A percentile compares a stretch with the other conserved stretches of the same genome.
Evolutionary conservation across 2,888 invertebrate species (phyloP).

Genomic region (Mythimna vitellina): DNA sequence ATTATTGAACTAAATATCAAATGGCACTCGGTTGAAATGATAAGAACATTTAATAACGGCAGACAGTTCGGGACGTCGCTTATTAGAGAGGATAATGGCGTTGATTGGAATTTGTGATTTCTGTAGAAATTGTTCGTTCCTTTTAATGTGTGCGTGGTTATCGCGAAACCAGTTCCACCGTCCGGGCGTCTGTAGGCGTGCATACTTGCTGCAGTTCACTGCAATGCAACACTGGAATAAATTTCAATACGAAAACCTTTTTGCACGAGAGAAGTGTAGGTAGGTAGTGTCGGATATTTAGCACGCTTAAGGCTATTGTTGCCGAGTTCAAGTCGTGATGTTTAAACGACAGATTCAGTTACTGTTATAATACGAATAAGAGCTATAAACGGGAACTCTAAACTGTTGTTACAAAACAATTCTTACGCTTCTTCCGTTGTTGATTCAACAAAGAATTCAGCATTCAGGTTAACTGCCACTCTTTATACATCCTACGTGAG

Average conservation of each 20-base stretch:
- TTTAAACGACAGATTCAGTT: constrained; percentile 31
- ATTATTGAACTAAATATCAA: constrained; percentile 37
- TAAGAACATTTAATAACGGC: constrained; percentile 42
- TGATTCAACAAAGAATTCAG: constrained; percentile 13
- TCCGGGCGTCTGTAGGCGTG: constrained; percentile 74
- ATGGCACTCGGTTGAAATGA: constrained; percentile 36
- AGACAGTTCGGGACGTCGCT: constrained; percentile 29
- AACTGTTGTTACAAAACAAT: constrained; percentile 28
- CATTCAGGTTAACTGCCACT: constrained; percentile 10
- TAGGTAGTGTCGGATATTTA: constrained; percentile 56
- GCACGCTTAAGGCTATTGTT: constrained; percentile 44
- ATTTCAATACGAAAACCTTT: constrained; percentile 74
- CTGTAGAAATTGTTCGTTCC: constrained; percentile 74
- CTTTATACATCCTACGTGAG: background rate
- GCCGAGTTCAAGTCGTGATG: constrained; percentile 28
- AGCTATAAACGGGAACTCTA: constrained; percentile 23
- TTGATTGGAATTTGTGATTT: constrained; percentile 80
- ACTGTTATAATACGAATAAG: constrained; percentile 26
- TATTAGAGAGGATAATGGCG: constrained; percentile 61
- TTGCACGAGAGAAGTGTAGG: constrained; percentile 45
- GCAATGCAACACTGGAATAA: constrained; percentile 81
- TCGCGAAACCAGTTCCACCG: constrained; percentile 76
- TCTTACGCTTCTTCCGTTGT: constrained; percentile 15
- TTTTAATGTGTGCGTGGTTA: constrained; percentile 67
- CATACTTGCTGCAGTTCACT: constrained; percentile 75